Conservation (phyloP, 2,113 vertebrate genomes). For the Eonycteris spelaea region DNA sequence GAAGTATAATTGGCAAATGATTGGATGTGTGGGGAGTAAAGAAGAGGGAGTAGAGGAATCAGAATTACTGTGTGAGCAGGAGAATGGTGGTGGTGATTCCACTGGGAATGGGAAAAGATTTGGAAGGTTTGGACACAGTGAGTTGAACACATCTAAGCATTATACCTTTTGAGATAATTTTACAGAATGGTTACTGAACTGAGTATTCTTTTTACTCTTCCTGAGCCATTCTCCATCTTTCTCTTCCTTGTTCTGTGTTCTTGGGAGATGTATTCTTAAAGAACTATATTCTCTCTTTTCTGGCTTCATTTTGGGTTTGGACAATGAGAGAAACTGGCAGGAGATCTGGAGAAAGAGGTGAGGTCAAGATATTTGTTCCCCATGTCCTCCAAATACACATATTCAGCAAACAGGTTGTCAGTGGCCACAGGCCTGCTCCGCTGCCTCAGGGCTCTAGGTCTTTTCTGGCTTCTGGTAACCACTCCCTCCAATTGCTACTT, state of each 20-base stretch:
- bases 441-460: not conserved
- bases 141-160: not conserved
- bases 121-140: not conserved
- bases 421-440: not conserved
- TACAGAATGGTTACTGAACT: not conserved
- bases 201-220: not conserved
- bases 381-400: not conserved
- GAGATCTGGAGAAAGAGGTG: not conserved
- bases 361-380: not conserved
- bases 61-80: not conserved
- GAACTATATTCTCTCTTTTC: not conserved
- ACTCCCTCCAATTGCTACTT: not conserved
- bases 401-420: not conserved
- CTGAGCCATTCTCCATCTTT: not conserved
- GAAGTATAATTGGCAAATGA: not conserved
- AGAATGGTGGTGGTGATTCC: not conserved
- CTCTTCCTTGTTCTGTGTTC: not conserved
- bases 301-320: not conserved
- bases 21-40: not conserved
- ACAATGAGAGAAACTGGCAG: not conserved
- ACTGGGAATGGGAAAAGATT: not conserved
- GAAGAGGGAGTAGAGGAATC: not conserved
- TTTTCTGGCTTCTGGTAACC: not conserved
- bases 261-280: not conserved
- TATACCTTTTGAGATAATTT: not conserved